A percentile compares a stretch with the other conserved stretches of the same genome.
These are phyloP conservation scores for Pelecanoides urinatrix DNA, from an alignment of 2,113 vertebrate species.

Conservation along the genomic window DNA sequence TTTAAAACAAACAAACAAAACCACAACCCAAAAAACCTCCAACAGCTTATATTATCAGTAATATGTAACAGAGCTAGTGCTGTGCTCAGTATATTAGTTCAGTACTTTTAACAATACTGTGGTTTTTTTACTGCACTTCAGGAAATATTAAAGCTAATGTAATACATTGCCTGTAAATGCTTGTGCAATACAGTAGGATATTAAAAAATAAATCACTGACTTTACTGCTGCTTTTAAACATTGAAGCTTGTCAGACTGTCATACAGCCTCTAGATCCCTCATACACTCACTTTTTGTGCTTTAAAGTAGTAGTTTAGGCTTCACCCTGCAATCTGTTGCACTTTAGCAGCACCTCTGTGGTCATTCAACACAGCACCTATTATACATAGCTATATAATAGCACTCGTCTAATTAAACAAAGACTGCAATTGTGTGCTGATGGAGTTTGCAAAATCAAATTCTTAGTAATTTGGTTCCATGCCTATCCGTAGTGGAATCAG, in stretches of 20 bases:
- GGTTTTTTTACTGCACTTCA: not conserved
- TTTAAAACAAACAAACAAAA: not conserved
- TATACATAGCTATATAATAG: not conserved
- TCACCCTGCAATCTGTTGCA: not conserved
- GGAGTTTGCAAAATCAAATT: not conserved
- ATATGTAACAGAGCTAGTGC: not conserved
- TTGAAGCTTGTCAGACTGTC: not conserved
- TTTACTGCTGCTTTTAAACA: not conserved
- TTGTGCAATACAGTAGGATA: not conserved
- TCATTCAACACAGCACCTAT: not conserved
- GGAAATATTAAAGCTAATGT: not conserved
- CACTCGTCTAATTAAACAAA: not conserved
- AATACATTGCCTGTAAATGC: not conserved
- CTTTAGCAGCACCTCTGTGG: not conserved
- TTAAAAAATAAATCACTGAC: not conserved
- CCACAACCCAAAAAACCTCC: not conserved
- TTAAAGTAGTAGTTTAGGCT: not conserved
- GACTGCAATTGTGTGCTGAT: not conserved
- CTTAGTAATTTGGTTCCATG: not conserved
- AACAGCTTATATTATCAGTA: not conserved
- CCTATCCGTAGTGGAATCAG: not conserved
- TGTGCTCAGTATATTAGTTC: not conserved
- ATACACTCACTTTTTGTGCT: accelerated
- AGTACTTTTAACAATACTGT: not conserved
- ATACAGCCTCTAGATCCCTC: not conserved